phyloP scores from a whole-genome alignment of 37 sponge, comb jelly and placozoan genomes.

The Cladorhizidae sp. region DNA sequence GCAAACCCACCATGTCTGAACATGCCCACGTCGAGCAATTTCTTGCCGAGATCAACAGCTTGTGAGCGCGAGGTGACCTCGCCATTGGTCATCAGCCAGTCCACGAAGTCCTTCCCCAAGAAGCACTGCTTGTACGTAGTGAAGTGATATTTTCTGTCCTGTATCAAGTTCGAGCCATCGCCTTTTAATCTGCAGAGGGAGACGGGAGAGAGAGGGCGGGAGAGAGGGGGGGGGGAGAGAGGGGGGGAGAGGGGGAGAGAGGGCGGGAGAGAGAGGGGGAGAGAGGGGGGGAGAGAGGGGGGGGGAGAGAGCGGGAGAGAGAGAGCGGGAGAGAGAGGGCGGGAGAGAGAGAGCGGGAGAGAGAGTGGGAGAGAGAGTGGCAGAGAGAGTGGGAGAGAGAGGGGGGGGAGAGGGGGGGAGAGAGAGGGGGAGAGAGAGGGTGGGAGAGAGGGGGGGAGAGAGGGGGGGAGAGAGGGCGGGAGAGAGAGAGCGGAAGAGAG shows the following conservation, averaged over 20 bases:
- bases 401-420: not conserved
- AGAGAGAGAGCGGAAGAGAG: too few species aligned
- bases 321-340: too few species aligned
- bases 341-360: too few species aligned
- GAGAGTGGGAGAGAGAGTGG: too few species aligned
- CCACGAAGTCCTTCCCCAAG: constrained; percentile 80
- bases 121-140: constrained; percentile 70
- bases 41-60: constrained; percentile 56
- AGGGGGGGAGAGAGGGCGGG: too few species aligned
- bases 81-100: constrained; percentile 72
- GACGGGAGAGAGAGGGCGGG: not conserved
- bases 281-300: not conserved
- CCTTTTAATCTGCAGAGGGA: constrained; percentile 16
- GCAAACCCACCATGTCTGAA: constrained; percentile 87
- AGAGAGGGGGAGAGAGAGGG: not conserved
- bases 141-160: constrained; percentile 83
- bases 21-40: constrained; percentile 75
- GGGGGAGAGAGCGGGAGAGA: too few species aligned
- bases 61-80: constrained; percentile 58
- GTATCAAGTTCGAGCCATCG: constrained; percentile 47
- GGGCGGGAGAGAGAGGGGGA: not conserved
- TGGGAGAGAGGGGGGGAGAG: not conserved
- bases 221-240: not conserved
- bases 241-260: not conserved
- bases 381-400: not conserved